phyloP scores from a whole-genome alignment of 1,140 invertebrate genomes.

The Formica exsecta region DNA sequence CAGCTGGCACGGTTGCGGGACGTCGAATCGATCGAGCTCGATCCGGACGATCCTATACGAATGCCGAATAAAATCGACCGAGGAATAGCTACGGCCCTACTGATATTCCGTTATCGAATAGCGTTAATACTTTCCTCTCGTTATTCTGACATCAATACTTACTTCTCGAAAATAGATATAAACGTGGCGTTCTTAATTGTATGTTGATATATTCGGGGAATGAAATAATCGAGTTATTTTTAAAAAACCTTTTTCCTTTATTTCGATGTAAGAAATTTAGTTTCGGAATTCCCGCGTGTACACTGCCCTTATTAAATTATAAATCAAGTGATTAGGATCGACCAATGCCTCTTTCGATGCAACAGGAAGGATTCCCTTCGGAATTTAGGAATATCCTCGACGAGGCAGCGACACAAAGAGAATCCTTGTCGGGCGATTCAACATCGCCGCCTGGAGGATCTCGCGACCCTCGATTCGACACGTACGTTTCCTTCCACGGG shows the following conservation, averaged over 20 bases:
- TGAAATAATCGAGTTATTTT: neutral
- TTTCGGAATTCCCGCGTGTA: too few species aligned
- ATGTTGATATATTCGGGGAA: neutral
- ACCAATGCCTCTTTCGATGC: neutral
- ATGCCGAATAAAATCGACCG: slow-evolving; percentile 52
- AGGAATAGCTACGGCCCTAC: neutral
- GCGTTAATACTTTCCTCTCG: slow-evolving; percentile 6
- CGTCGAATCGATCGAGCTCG: slow-evolving; percentile 53
- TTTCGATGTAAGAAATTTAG: neutral
- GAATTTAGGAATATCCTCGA: neutral
- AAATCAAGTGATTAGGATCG: too few species aligned
- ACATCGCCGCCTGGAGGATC: neutral
- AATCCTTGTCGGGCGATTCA: slow-evolving; percentile 15
- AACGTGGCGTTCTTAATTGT: neutral
- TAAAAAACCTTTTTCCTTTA: neutral
- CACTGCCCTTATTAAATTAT: too few species aligned
- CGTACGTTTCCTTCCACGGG: slow-evolving; percentile 63
- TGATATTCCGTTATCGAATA: slow-evolving; percentile 11
- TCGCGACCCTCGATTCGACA: slow-evolving; percentile 60
- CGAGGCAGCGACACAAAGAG: neutral
- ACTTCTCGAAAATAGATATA: neutral
- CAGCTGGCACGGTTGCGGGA: slow-evolving; percentile 46
- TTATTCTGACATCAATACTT: slow-evolving; percentile 38
- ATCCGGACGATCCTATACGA: slow-evolving; percentile 19
- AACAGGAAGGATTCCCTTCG: neutral